Evolutionary conservation across 2,888 invertebrate genomes (phyloP).

Genomic region (Heliconius cydno): DNA sequence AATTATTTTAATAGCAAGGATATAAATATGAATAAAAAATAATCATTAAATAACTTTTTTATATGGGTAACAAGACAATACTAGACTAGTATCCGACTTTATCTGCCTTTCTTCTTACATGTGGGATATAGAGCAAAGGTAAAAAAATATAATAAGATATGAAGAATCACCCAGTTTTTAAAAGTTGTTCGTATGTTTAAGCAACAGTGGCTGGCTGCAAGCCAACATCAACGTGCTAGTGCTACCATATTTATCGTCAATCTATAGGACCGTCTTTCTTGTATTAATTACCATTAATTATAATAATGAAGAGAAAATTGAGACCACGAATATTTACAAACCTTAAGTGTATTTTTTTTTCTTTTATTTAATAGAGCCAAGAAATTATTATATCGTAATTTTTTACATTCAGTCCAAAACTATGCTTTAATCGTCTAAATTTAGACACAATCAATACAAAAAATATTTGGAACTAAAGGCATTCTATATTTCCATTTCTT

Average conservation of each 20-base stretch:
- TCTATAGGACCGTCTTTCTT: not conserved
- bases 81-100: no score
- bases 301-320: no score
- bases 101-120: no score
- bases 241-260: not conserved
- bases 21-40: no score
- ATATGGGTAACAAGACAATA: no score
- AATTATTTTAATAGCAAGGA: no score
- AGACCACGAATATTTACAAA: no score
- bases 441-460: not conserved
- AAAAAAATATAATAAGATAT: not conserved
- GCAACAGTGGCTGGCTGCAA: slow-evolving; percentile 55
- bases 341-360: no score
- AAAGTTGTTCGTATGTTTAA: slow-evolving; percentile 55
- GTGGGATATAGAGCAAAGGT: not conserved
- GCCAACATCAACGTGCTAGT: slow-evolving; percentile 48
- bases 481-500: no score
- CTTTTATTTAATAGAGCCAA: no score
- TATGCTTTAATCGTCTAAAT: accelerated
- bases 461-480: not conserved
- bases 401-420: no score
- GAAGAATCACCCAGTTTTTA: slow-evolving; percentile 53
- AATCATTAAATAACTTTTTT: no score
- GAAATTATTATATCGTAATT: not conserved
- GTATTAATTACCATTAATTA: not conserved